A percentile compares a stretch with the other conserved stretches of the same genome.
These are phyloP conservation scores for Rhinophrynus dorsalis DNA, from an alignment of 2,797 vertebrate genomes.

Conservation along the genomic window DNA sequence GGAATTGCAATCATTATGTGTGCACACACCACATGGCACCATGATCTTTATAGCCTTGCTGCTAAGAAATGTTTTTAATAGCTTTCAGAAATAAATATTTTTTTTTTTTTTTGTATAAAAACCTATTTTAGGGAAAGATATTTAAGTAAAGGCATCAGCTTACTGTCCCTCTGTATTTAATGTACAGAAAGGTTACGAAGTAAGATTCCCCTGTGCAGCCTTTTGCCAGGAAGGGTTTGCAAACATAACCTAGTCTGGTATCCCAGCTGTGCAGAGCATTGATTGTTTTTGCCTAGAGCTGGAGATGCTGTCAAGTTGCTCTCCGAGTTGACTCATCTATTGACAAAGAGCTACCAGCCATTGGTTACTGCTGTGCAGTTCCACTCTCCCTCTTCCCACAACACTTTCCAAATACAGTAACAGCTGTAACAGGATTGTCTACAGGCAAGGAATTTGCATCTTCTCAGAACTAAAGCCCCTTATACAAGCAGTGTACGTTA, in stretches of 20 bases:
- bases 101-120: not conserved
- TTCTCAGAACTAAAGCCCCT: slow-evolving; percentile 51
- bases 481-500: slow-evolving; percentile 44
- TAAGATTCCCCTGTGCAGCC: not conserved
- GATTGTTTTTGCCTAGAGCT: slow-evolving; percentile 84
- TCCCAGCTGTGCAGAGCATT: slow-evolving; percentile 78
- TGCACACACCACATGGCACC: not conserved
- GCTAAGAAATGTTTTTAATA: slow-evolving; percentile 34
- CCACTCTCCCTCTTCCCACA: slow-evolving; percentile 59
- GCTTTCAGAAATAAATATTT: slow-evolving; percentile 25
- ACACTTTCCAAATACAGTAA: slow-evolving; percentile 60
- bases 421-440: slow-evolving; percentile 63
- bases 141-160: too few relatives aligned
- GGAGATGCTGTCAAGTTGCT: slow-evolving; percentile 80
- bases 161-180: not conserved
- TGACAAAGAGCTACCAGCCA: slow-evolving; percentile 78
- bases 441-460: slow-evolving; percentile 49
- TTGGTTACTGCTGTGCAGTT: slow-evolving; percentile 64
- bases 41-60: slow-evolving; percentile 21
- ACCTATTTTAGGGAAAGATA: not conserved
- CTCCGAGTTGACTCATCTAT: slow-evolving; percentile 81
- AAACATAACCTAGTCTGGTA: slow-evolving; percentile 60
- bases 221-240: slow-evolving; percentile 63
- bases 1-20: slow-evolving; percentile 4
- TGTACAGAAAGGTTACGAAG: slow-evolving; percentile 11